phyloP scores from a whole-genome alignment of 2,113 vertebrate genomes.

The Microcebus tavaratra region DNA sequence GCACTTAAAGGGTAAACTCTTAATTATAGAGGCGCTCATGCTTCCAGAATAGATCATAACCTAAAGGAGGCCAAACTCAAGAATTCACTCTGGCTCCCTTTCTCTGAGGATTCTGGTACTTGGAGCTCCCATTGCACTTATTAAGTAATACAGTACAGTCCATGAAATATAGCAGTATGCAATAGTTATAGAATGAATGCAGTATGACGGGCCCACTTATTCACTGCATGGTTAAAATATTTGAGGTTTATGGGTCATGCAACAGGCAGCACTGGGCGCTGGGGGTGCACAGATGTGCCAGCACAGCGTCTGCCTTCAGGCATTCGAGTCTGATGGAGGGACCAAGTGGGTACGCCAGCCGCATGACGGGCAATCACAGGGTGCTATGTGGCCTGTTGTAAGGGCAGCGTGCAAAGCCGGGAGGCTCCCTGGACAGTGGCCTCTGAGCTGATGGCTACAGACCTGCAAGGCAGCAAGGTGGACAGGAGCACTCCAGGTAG shows the following conservation, averaged over 20 bases:
- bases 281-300: neutral
- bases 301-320: neutral
- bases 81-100: neutral
- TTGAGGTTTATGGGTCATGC: neutral
- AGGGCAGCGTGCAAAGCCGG: neutral
- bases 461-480: neutral
- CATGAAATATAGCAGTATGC: neutral
- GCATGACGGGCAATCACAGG: fast-evolving
- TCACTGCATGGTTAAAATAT: neutral
- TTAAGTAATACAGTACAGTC: neutral
- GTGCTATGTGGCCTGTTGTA: neutral
- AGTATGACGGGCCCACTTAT: too few relatives aligned
- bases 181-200: neutral
- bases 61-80: neutral
- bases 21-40: neutral
- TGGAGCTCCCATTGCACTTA: neutral
- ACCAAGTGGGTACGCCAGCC: neutral
- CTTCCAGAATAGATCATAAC: neutral
- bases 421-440: neutral
- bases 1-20: neutral
- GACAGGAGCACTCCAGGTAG: too few relatives aligned
- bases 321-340: neutral
- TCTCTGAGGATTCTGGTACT: neutral
- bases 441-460: fast-evolving
- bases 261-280: neutral